Conservation (phyloP, 2,113 vertebrate genomes). For the Macrotus californicus region DNA sequence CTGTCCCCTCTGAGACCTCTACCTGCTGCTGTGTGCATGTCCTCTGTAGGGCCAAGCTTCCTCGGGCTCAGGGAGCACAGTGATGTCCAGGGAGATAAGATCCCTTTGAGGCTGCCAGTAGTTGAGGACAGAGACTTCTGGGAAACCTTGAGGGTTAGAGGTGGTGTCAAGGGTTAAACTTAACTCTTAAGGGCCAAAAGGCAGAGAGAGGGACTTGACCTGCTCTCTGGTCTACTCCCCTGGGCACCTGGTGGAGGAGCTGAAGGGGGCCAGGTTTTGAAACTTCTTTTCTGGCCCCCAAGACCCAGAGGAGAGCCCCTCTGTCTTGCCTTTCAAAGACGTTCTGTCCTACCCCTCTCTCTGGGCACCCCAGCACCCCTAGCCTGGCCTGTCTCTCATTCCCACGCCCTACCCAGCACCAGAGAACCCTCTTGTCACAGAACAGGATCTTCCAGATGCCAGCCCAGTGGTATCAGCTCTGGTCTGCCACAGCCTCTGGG, state of each 20-base stretch:
- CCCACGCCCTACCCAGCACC: not conserved
- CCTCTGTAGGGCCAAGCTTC: not conserved
- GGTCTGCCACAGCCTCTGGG: not conserved
- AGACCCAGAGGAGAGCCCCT: not conserved
- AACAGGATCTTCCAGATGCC: conserved; percentile 66
- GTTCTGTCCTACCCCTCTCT: not conserved
- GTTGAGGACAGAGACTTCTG: not conserved
- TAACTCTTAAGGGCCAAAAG: not conserved
- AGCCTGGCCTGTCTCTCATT: not conserved
- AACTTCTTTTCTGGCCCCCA: not conserved
- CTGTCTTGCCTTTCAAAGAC: not conserved
- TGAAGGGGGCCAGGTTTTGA: not conserved
- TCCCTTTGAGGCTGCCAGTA: not conserved
- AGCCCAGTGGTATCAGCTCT: not conserved
- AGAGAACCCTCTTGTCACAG: not conserved
- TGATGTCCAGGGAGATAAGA: not conserved
- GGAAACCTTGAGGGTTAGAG: not conserved
- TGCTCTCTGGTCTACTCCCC: not conserved
- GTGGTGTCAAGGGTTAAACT: not conserved
- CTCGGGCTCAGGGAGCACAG: not conserved
- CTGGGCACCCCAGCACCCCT: not conserved
- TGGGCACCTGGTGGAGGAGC: not conserved
- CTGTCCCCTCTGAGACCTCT: not conserved
- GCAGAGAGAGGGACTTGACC: not conserved
- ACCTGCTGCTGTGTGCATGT: not conserved